Conservation (phyloP, 2,888 invertebrate genomes). For the Caenorhabditis wallacei region DNA sequence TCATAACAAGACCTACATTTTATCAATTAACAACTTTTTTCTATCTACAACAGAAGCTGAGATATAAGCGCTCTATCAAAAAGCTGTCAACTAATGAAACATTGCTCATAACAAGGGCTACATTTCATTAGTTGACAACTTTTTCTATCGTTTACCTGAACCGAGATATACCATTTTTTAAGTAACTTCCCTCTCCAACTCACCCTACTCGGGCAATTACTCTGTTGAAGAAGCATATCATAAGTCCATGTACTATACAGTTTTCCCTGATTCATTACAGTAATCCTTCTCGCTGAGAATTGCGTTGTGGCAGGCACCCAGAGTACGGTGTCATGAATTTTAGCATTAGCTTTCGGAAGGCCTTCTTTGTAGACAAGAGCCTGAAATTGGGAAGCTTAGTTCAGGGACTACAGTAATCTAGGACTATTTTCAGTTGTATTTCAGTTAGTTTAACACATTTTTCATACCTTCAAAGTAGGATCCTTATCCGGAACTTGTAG, state of each 20-base stretch:
- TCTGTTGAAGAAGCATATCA: constrained; percentile 53
- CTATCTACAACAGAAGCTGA: too few species aligned
- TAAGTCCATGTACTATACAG: constrained; percentile 60
- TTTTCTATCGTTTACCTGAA: too few species aligned
- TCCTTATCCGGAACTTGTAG: constrained; percentile 64
- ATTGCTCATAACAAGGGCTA: too few species aligned
- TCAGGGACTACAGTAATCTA: too few species aligned
- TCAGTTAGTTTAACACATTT: too few species aligned
- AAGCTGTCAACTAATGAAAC: too few species aligned
- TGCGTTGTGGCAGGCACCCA: constrained; percentile 64
- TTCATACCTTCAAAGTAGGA: constrained; percentile 57
- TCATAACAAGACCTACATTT: too few species aligned
- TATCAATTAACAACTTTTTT: too few species aligned
- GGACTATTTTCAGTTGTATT: too few species aligned
- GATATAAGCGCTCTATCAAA: too few species aligned
- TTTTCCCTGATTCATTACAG: constrained; percentile 52
- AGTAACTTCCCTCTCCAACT: background rate
- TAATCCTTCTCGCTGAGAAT: constrained; percentile 56
- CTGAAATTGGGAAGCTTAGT: constrained; percentile 31
- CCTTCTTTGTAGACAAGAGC: constrained; percentile 57
- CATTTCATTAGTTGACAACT: too few species aligned
- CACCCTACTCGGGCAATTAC: constrained; percentile 45
- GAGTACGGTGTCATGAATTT: constrained; percentile 40
- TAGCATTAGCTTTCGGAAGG: constrained; percentile 52
- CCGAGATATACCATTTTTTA: too few species aligned